phyloP scores from a whole-genome alignment of 2,888 invertebrate species.

The Stenodera caucasica region DNA sequence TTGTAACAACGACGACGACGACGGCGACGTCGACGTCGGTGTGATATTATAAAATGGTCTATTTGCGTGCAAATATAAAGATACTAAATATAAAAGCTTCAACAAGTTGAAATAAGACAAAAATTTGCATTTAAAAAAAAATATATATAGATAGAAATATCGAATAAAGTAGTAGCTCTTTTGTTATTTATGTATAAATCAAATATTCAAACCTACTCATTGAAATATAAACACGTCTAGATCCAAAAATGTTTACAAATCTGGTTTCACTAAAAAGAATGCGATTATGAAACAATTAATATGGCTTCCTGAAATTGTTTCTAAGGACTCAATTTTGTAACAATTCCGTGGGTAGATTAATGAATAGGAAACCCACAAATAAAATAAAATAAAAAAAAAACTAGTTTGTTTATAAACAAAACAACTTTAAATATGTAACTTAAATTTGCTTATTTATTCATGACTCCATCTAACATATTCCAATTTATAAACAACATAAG shows the following conservation, averaged over 20 bases:
- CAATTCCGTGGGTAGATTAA: background rate
- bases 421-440: background rate
- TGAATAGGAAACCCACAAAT: background rate
- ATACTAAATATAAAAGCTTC: background rate
- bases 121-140: background rate
- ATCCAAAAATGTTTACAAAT: background rate
- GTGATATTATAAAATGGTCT: background rate
- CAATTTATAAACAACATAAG: no score
- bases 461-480: background rate
- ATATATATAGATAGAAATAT: background rate
- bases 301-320: conserved; percentile 1
- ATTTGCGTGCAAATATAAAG: background rate
- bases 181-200: background rate
- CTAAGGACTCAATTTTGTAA: background rate
- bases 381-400: background rate
- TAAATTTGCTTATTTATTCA: background rate
- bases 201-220: background rate
- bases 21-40: background rate
- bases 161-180: background rate
- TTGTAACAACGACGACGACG: background rate
- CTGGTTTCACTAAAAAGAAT: background rate
- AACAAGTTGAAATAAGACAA: conserved; percentile 6
- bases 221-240: background rate
- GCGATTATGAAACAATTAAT: background rate
- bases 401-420: background rate